Evolutionary conservation across 2,113 vertebrate species (phyloP).

Genomic region (Indicator indicator): DNA sequence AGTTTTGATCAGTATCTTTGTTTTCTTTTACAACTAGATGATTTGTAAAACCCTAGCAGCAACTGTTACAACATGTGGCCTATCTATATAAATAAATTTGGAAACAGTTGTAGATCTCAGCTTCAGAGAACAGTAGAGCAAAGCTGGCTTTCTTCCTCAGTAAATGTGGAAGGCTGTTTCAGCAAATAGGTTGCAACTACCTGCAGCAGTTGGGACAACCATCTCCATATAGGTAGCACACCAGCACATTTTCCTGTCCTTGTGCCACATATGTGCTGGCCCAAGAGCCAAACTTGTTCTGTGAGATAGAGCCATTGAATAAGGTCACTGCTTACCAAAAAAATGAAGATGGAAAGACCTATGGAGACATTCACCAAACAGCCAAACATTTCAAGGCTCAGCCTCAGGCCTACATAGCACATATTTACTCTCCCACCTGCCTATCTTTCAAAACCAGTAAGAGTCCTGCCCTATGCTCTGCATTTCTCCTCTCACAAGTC

Average conservation of each 20-base stretch:
- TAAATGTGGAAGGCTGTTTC: neutral
- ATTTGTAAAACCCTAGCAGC: neutral
- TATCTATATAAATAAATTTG: neutral
- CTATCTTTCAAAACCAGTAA: neutral
- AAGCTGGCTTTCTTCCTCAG: neutral
- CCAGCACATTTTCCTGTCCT: neutral
- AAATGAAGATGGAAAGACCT: neutral
- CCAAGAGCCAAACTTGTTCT: neutral
- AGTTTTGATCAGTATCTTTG: neutral
- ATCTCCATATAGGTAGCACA: neutral
- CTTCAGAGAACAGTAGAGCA: neutral
- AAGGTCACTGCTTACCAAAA: neutral
- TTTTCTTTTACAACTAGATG: neutral
- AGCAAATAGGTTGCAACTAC: neutral
- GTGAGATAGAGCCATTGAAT: neutral
- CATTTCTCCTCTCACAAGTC: neutral
- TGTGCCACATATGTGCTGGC: neutral
- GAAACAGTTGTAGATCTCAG: neutral
- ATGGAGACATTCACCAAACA: neutral
- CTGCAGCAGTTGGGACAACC: neutral
- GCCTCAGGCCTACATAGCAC: neutral
- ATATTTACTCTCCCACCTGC: neutral
- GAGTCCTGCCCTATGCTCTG: neutral
- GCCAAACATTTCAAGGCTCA: neutral
- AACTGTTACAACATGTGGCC: neutral